Evolutionary conservation across 2,113 vertebrate genomes (phyloP), one percentile per base, ranked within the genome.

Genomic region (Ptyas mucosa): DNA sequence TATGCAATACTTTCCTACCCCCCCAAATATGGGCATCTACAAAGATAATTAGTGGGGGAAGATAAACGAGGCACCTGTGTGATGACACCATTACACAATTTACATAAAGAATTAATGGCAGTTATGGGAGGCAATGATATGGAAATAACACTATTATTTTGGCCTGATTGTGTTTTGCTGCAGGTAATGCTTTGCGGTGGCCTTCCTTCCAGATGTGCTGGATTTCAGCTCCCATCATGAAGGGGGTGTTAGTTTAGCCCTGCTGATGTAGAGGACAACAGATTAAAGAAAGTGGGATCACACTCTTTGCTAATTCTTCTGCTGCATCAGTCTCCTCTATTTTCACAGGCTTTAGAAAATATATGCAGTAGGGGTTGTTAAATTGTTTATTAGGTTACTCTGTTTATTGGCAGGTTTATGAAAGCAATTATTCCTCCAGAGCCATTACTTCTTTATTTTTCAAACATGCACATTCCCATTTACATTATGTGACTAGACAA

Each of bases 401-500:
- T 97, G 93, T 97, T 91, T 95, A 95, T 92, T 93, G 97, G 94
- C 90, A 95, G 96, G 95, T 96, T 98, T 97, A 97, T 96, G 96
- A 95, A 58, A 94, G 93, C 94, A 96, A 97, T 97, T 97, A 97
- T 97, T 97, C 97, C 94, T 93, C 92, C 93, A 90, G 96, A 97
- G 95, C 93, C 92, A 95, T 96, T 96, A 96, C 97, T 97, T 53
- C 29, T 64, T 86, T 92, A 58, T n/a, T 89, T 91, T 97, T 96
- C 97, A 97, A 95, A 96, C 96, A 95, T 96, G 95, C 95, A 96
- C 96, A 95, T 96, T 97, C 97, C 96, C 96, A 97, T 98, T 98
- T 97, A 97, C 96, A 96, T 98, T 98, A 98, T 97, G 97, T 95
- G 95, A 97, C 97, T 96, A 97, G 98, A 98, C 97, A 98, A 98